phyloP scores from a whole-genome alignment of 2,113 vertebrate genomes.

The Myotis yumanensis region DNA sequence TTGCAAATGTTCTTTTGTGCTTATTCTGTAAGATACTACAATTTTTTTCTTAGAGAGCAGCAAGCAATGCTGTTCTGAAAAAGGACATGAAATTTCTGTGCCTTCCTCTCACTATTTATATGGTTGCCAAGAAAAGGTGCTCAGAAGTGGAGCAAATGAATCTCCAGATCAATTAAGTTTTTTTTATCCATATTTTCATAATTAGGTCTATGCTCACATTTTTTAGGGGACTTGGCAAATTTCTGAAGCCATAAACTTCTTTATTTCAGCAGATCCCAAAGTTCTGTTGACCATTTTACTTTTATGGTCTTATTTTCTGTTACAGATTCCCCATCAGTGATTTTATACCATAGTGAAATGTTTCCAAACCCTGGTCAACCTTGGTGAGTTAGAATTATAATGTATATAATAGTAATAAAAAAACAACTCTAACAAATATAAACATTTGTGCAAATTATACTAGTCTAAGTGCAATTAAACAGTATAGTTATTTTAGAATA shows the following conservation, averaged over 20 bases:
- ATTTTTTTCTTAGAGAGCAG: constrained; percentile 43
- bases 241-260: neutral
- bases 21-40: constrained; percentile 54
- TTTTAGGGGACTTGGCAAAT: neutral
- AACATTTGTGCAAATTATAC: neutral
- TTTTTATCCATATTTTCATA: neutral
- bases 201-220: neutral
- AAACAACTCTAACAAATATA: neutral
- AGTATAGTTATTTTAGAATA: neutral
- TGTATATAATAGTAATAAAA: neutral
- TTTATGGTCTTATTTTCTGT: neutral
- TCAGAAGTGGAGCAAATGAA: neutral
- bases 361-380: neutral
- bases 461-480: neutral
- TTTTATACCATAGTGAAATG: neutral
- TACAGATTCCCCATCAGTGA: neutral
- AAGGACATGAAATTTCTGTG: neutral
- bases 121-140: neutral
- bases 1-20: neutral
- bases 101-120: neutral
- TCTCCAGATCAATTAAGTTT: neutral
- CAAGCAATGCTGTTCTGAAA: constrained; percentile 8
- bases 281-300: neutral
- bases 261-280: neutral
- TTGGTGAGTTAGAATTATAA: neutral